phyloP scores from a whole-genome alignment of 2,888 invertebrate species.

The Baronia brevicornis region DNA sequence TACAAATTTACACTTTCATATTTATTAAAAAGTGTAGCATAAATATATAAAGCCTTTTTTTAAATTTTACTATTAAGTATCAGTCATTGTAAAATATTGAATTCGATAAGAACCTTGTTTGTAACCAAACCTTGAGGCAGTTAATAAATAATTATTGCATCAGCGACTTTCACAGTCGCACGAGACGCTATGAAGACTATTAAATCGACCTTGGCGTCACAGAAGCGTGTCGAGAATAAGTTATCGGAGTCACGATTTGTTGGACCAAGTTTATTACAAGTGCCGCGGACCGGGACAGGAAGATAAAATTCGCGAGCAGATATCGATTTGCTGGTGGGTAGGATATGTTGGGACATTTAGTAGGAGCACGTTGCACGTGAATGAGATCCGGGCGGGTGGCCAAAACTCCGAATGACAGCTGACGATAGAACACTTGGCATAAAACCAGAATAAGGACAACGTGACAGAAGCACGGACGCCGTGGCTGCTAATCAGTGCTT shows the following conservation, averaged over 20 bases:
- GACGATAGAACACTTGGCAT: constrained; percentile 41
- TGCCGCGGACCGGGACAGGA: constrained; percentile 51
- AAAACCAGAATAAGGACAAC: constrained; percentile 43
- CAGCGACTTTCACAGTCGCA: constrained; percentile 29
- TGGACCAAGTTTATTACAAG: constrained; percentile 25
- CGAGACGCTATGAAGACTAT: constrained; percentile 21
- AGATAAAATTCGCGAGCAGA: constrained; percentile 34
- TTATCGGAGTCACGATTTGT: constrained; percentile 28
- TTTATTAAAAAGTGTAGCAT: no score
- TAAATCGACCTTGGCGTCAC: constrained; percentile 23
- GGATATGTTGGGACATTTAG: constrained; percentile 32
- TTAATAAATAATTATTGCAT: constrained; percentile 27
- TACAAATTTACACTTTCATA: no score
- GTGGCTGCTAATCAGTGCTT: constrained; percentile 17
- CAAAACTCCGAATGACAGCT: constrained; percentile 22
- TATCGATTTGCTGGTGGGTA: constrained; percentile 32
- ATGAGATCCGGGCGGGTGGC: constrained; percentile 39
- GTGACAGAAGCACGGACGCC: constrained; percentile 35
- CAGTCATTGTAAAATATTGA: constrained; percentile 12
- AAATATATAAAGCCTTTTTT: no score
- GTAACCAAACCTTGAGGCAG: constrained; percentile 25
- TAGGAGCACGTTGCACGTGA: constrained; percentile 35
- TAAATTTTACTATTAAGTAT: constrained; percentile 15
- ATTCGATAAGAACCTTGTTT: constrained; percentile 19
- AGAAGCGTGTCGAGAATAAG: constrained; percentile 29